Base-by-base conservation (phyloP, 2,797 vertebrate species). In the Xiphorhynchus erythropygius region DNA sequence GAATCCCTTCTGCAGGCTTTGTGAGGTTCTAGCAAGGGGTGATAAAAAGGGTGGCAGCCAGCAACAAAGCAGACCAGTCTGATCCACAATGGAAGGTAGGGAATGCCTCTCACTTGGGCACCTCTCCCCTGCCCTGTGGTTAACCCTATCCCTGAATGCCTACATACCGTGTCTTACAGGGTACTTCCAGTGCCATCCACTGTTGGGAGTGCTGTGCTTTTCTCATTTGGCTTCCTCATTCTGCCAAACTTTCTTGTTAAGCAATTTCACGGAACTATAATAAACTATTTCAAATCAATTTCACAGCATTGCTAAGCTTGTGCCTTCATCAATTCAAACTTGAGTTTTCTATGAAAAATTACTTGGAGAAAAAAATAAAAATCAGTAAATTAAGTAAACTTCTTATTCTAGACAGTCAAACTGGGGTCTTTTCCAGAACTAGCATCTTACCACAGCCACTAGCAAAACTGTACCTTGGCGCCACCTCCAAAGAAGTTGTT, bases 271-370 rank as follows among this genome's bases (percentile, higher is more conserved):
- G 49, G 68, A 87, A 71, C 33, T 90, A 65, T 92, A 93, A 93
- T 76, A 87, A 92, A 91, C 76, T 78, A 68, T 90, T 73, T 55
- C 75, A 81, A 95, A 96, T 92, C 93, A 88, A 92, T 96, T 96
- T 95, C 90, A 95, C 78, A 94, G 75, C 50, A 65, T 60, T 81
- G 32, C 60, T 91, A 95, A 95, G 87, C 28, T 84, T 78, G 30
- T 50, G 62, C 53, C 77, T 89, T 89, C 55, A 59, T 84, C 84
- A 84, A 57, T 94, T 91, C 57, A 65, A 75, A 87, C 57, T 74
- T 55, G 16, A 92, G 68, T 32, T 86, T 90, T 77, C 70, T 62
- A 79, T 63, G 56, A 90, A 93, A 95, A 96, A 94, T 14, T 79
- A 47, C 41, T 93, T 70, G 18, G 62, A 92, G 24, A 87, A 94